Percentiles rank a stretch among this genome's conserved stretches.
Evolutionary conservation across 2,888 invertebrate genomes (phyloP).

Genomic region (Pecten maximus): DNA sequence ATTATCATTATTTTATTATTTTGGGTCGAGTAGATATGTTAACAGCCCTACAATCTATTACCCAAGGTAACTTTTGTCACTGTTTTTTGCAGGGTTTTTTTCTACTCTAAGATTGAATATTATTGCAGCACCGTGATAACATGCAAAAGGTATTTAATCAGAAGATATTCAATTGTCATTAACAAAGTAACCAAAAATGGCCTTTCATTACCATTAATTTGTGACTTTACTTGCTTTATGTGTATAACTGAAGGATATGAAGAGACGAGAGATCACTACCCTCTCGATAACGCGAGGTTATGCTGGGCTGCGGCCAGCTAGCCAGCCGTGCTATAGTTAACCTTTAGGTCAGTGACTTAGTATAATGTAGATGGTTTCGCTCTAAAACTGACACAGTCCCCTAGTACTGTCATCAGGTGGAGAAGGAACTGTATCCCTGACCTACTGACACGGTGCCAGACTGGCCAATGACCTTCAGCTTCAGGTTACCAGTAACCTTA

Average conservation of each 20-base stretch:
- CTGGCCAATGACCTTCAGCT: neutral
- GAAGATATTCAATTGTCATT: too few relatives aligned
- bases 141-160: too few relatives aligned
- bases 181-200: too few relatives aligned
- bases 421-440: neutral
- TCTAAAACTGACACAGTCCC: constrained; percentile 14
- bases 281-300: constrained; percentile 6
- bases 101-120: too few relatives aligned
- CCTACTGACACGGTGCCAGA: neutral
- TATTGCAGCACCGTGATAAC: too few relatives aligned
- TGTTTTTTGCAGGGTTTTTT: too few relatives aligned
- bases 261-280: neutral
- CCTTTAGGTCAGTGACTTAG: neutral
- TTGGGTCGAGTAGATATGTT: too few relatives aligned
- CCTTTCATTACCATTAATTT: too few relatives aligned
- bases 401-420: neutral
- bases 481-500: neutral
- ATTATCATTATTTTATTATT: too few relatives aligned
- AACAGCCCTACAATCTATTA: too few relatives aligned
- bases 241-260: neutral
- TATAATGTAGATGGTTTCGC: constrained; percentile 11
- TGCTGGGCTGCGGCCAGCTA: neutral
- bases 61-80: too few relatives aligned
- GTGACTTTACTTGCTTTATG: neutral
- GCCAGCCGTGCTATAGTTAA: neutral